A percentile compares a stretch with the other conserved stretches of the same genome.
These are phyloP conservation scores for Acheta domesticus DNA, from an alignment of 2,888 invertebrate genomes.

Conservation along the genomic window DNA sequence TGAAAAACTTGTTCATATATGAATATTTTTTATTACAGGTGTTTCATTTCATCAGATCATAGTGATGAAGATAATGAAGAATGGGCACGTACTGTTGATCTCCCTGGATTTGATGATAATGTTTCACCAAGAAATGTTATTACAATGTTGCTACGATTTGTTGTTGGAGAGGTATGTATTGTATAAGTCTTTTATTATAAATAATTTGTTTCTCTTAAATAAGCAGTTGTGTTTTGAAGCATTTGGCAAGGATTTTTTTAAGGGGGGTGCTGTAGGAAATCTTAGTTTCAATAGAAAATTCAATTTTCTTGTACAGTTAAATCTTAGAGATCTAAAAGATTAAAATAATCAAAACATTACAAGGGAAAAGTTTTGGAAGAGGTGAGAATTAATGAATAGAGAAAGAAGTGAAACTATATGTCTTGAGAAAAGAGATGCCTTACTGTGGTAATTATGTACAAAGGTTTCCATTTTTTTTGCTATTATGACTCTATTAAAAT, in stretches of 20 bases:
- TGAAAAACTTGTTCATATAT: background rate
- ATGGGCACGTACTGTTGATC: constrained; percentile 70
- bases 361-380: too few species aligned
- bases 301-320: too few species aligned
- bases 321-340: too few species aligned
- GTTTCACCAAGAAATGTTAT: constrained; percentile 75
- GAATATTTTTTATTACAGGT: constrained; percentile 42
- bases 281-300: background rate
- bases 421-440: too few species aligned
- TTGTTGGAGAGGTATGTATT: constrained; percentile 60
- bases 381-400: too few species aligned
- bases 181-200: background rate
- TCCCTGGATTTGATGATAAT: constrained; percentile 80
- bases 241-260: background rate
- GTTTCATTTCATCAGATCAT: constrained; percentile 60
- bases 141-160: constrained; percentile 64
- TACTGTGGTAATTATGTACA: too few species aligned
- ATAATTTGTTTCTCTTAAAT: background rate
- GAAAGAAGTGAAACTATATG: too few species aligned
- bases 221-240: background rate
- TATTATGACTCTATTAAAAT: too few species aligned
- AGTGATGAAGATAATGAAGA: constrained; percentile 71
- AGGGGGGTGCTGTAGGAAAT: background rate
- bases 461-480: too few species aligned
- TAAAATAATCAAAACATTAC: too few species aligned